Conservation (phyloP, 2,797 vertebrate genomes). For the Tangara arthus region DNA sequence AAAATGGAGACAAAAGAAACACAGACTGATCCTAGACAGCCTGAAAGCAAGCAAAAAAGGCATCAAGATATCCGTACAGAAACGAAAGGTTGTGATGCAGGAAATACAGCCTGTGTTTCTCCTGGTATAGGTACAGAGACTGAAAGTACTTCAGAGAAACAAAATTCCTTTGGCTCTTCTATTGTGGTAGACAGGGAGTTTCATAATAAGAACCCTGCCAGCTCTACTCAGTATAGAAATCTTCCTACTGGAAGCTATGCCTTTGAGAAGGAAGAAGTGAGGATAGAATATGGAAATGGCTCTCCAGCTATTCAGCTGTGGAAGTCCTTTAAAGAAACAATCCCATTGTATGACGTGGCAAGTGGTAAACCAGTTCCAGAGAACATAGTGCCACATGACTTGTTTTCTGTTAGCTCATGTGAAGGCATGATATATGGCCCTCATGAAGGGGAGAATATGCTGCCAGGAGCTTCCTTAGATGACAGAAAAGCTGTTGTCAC, state of each 20-base stretch:
- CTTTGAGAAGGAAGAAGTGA: slow-evolving; percentile 71
- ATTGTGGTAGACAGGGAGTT: slow-evolving; percentile 54
- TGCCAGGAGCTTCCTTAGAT: slow-evolving; percentile 47
- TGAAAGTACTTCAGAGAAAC: slow-evolving; percentile 41
- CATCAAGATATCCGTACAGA: slow-evolving; percentile 19
- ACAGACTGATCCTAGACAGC: slow-evolving; percentile 65
- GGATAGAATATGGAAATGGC: slow-evolving; percentile 69
- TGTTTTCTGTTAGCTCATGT: slow-evolving; percentile 59
- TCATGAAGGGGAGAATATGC: slow-evolving; percentile 31
- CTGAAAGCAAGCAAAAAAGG: slow-evolving; percentile 53
- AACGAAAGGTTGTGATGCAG: slow-evolving; percentile 35
- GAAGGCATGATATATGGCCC: slow-evolving; percentile 57
- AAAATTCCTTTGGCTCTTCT: slow-evolving; percentile 38
- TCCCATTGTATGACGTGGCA: slow-evolving; percentile 62
- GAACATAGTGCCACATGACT: slow-evolving; percentile 15
- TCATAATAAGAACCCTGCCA: slow-evolving; percentile 48
- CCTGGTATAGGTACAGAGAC: slow-evolving; percentile 48
- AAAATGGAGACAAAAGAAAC: slow-evolving; percentile 70
- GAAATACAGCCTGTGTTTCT: slow-evolving; percentile 42
- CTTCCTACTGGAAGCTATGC: slow-evolving; percentile 63
- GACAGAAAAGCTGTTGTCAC: slow-evolving; percentile 29
- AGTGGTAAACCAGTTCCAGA: slow-evolving; percentile 60
- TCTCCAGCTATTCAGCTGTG: slow-evolving; percentile 69
- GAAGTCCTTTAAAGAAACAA: slow-evolving; percentile 73
- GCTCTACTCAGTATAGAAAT: slow-evolving; percentile 33